Evolutionary conservation across 2,888 invertebrate genomes (phyloP).

Genomic region (Epinotia demarniana): DNA sequence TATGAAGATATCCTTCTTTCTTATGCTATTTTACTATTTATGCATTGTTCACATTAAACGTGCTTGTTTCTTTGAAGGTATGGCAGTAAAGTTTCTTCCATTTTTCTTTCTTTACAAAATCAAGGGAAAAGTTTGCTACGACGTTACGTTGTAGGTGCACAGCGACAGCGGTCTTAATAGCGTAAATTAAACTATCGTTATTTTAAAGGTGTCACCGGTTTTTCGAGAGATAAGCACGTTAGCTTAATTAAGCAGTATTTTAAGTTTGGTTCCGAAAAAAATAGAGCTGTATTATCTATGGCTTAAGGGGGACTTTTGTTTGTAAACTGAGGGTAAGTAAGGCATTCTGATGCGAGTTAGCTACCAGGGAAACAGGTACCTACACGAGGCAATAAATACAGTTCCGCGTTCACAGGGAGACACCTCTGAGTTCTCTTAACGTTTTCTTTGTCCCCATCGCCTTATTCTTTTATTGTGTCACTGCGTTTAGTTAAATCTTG

Average conservation of each 20-base stretch:
- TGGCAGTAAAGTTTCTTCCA: too few relatives aligned
- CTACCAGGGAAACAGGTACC: slow-evolving; percentile 34
- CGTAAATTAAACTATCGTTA: slow-evolving; percentile 47
- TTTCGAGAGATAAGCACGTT: slow-evolving; percentile 44
- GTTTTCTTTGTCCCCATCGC: slow-evolving; percentile 50
- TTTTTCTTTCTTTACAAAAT: too few relatives aligned
- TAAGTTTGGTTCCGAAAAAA: not conserved
- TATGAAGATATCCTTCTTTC: too few relatives aligned
- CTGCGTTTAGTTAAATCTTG: slow-evolving; percentile 51
- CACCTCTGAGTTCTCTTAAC: slow-evolving; percentile 39
- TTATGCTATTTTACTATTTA: too few relatives aligned
- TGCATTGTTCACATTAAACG: too few relatives aligned
- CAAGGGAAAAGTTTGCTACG: not conserved
- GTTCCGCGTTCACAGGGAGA: slow-evolving; percentile 46
- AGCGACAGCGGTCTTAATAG: slow-evolving; percentile 44
- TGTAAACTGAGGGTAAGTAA: not conserved
- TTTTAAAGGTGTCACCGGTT: slow-evolving; percentile 47
- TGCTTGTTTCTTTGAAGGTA: too few relatives aligned
- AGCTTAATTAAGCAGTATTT: not conserved
- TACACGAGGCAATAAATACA: slow-evolving; percentile 51
- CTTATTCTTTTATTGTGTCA: slow-evolving; percentile 52
- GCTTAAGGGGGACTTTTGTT: slow-evolving; percentile 7
- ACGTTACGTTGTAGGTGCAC: slow-evolving; percentile 4
- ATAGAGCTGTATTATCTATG: not conserved
- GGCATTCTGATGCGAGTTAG: not conserved